Percentiles rank a stretch among this genome's conserved stretches.
Conservation (phyloP, 2,797 vertebrate species). For the Xyrichtys novacula region DNA sequence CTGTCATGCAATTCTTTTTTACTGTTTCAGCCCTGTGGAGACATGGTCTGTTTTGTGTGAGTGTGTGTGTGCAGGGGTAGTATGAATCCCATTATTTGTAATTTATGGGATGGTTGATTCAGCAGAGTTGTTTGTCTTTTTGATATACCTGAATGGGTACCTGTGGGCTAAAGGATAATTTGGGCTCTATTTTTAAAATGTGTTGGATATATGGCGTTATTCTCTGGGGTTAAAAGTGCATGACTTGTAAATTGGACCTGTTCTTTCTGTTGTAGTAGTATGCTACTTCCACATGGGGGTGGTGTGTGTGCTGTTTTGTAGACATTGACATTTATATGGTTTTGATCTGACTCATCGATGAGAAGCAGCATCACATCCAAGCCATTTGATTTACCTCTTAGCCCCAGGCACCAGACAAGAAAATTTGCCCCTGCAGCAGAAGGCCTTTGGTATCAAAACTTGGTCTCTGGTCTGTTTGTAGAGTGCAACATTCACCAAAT, state of each 20-base stretch:
- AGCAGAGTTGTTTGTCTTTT: too few relatives aligned
- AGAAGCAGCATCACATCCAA: constrained; percentile 39
- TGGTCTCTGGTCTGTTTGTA: constrained; percentile 24
- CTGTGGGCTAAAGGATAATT: neutral
- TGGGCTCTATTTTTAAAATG: neutral
- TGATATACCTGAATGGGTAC: neutral
- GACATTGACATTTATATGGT: constrained; percentile 3
- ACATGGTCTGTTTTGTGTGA: too few relatives aligned
- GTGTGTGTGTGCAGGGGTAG: too few relatives aligned
- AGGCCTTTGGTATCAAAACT: constrained; percentile 25
- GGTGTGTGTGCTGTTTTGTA: constrained; percentile 53
- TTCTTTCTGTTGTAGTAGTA: constrained; percentile 32
- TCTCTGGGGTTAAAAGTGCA: neutral
- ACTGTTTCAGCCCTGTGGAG: neutral
- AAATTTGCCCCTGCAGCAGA: constrained; percentile 48
- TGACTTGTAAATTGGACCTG: neutral
- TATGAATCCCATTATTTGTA: too few relatives aligned
- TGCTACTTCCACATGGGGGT: constrained; percentile 59
- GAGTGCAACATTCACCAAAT: constrained; percentile 20
- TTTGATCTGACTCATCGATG: constrained; percentile 29
- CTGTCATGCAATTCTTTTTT: neutral
- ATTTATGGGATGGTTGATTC: too few relatives aligned
- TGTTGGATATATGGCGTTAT: neutral
- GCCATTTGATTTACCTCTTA: constrained; percentile 41
- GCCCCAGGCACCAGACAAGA: constrained; percentile 52